A percentile compares a stretch with the other conserved stretches of the same genome.
Conservation (phyloP, 2,888 invertebrate genomes). For the Gymnosoma rotundatum region DNA sequence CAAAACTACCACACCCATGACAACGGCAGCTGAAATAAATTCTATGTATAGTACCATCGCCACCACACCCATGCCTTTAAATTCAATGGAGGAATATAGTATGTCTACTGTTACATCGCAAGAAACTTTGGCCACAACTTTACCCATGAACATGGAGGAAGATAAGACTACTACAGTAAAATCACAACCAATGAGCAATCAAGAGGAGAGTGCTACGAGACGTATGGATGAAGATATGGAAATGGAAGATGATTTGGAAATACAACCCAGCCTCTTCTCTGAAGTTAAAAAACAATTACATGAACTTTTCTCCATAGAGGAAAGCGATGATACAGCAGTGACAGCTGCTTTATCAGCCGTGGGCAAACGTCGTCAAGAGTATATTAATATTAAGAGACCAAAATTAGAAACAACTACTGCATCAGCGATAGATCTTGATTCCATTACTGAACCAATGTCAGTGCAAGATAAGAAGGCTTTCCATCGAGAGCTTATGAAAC, state of each 20-base stretch:
- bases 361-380: constrained; percentile 79
- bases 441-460: constrained; percentile 71
- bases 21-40: constrained; percentile 68
- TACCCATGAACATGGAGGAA: constrained; percentile 65
- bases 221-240: constrained; percentile 75
- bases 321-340: constrained; percentile 76
- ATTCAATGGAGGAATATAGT: constrained; percentile 70
- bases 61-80: constrained; percentile 76
- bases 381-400: constrained; percentile 79
- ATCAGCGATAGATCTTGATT: constrained; percentile 70
- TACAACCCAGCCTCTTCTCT: constrained; percentile 81
- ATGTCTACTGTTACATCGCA: constrained; percentile 71
- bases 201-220: constrained; percentile 77
- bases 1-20: constrained; percentile 73
- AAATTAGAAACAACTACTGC: constrained; percentile 75
- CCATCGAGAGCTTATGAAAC: constrained; percentile 81
- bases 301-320: constrained; percentile 79
- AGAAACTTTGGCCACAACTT: constrained; percentile 73
- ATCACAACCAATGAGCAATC: constrained; percentile 57
- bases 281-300: constrained; percentile 81
- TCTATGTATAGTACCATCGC: constrained; percentile 59
- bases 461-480: constrained; percentile 75
- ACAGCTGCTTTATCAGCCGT: constrained; percentile 76
- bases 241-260: constrained; percentile 78
- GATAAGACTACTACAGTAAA: constrained; percentile 51